A percentile compares a stretch with the other conserved stretches of the same genome.
These are phyloP conservation scores for Papilio dardanus DNA, from an alignment of 1,140 invertebrate genomes.

Conservation along the genomic window DNA sequence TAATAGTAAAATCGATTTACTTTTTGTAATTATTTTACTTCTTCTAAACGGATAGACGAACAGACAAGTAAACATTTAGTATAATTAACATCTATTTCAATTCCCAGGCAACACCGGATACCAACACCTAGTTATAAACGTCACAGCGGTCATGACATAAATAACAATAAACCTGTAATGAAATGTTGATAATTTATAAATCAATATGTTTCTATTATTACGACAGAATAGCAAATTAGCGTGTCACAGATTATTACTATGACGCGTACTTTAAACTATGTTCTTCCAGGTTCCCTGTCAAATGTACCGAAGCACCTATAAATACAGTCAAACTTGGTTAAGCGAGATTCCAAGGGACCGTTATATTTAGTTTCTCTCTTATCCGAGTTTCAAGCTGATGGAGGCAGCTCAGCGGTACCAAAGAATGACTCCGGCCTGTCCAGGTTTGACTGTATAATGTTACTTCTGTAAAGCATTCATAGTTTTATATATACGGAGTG, in stretches of 20 bases:
- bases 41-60: neutral
- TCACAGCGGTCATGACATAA: conserved; percentile 4
- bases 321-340: no score
- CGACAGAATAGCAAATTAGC: neutral
- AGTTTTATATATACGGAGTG: no score
- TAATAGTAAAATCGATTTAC: neutral
- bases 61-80: neutral
- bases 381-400: no score
- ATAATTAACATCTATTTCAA: neutral
- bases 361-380: no score
- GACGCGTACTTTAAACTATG: neutral
- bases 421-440: no score
- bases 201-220: conserved; percentile 10
- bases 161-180: neutral
- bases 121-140: neutral
- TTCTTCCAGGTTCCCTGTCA: neutral
- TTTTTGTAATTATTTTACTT: neutral
- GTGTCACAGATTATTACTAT: neutral
- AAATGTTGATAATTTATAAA: neutral
- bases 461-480: no score
- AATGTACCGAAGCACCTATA: no score
- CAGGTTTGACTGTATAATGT: no score
- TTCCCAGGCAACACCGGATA: neutral
- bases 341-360: no score
- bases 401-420: no score